Evolutionary conservation across 2,113 vertebrate genomes (phyloP).

Genomic region (Galbula dea): DNA sequence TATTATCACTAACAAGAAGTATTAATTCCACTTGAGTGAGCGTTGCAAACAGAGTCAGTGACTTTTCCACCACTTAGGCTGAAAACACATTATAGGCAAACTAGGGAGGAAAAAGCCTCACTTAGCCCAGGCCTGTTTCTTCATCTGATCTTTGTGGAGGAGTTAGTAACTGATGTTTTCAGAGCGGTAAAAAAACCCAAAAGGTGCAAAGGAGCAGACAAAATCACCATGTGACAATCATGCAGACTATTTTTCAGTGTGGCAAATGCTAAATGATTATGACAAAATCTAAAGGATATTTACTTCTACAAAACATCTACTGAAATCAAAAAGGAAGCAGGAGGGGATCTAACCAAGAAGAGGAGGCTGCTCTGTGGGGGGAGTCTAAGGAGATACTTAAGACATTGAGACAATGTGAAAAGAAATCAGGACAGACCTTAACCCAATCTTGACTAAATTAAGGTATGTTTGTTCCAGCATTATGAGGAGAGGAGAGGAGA

Average conservation of each 20-base stretch:
- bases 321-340: not conserved
- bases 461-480: not conserved
- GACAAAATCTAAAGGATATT: not conserved
- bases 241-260: not conserved
- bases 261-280: not conserved
- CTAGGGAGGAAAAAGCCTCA: not conserved
- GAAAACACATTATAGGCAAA: slow-evolving; percentile 16
- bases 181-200: not conserved
- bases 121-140: not conserved
- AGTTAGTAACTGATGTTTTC: slow-evolving; percentile 11
- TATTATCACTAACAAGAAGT: slow-evolving; percentile 67
- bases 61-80: slow-evolving; percentile 54
- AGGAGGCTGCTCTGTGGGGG: not conserved
- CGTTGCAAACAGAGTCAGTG: slow-evolving; percentile 11
- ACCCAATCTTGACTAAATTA: not conserved
- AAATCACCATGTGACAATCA: not conserved
- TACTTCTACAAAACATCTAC: not conserved
- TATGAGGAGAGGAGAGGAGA: not conserved
- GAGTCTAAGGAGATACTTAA: not conserved
- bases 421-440: not conserved
- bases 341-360: not conserved
- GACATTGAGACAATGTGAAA: not conserved
- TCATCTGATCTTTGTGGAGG: slow-evolving; percentile 16
- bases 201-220: slow-evolving; percentile 17
- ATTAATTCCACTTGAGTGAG: slow-evolving; percentile 52